Percentiles rank a stretch among this genome's conserved stretches.
Evolutionary conservation across 1,140 invertebrate species (phyloP).

Genomic region (Lepidurus apus): DNA sequence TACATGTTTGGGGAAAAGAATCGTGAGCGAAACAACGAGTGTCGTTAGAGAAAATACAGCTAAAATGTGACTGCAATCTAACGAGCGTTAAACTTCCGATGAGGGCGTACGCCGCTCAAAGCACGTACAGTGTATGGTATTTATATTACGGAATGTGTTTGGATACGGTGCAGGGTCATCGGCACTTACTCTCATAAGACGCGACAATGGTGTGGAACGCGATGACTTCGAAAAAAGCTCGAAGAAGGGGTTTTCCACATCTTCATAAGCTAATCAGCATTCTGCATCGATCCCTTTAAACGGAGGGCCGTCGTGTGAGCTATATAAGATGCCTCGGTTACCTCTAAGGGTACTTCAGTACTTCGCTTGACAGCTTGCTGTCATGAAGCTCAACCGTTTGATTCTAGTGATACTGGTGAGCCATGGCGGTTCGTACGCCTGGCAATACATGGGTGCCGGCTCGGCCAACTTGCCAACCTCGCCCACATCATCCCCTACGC

Average conservation of each 20-base stretch:
- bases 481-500: background rate
- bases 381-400: background rate
- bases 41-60: background rate
- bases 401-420: slow-evolving; percentile 2
- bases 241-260: background rate
- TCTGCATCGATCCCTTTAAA: background rate
- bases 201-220: background rate
- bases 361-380: background rate
- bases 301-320: background rate
- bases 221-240: background rate
- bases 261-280: slow-evolving; percentile 14
- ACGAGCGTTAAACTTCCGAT: background rate
- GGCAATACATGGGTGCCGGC: background rate
- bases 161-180: background rate
- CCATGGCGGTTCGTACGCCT: background rate
- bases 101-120: background rate
- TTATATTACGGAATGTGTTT: slow-evolving; percentile 10
- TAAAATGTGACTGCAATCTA: background rate
- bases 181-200: background rate
- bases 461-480: background rate
- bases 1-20: background rate
- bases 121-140: background rate
- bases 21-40: background rate
- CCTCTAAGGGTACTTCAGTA: background rate
- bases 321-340: background rate